phyloP scores from a whole-genome alignment of 2,888 invertebrate genomes.

The Branchellion lobata region DNA sequence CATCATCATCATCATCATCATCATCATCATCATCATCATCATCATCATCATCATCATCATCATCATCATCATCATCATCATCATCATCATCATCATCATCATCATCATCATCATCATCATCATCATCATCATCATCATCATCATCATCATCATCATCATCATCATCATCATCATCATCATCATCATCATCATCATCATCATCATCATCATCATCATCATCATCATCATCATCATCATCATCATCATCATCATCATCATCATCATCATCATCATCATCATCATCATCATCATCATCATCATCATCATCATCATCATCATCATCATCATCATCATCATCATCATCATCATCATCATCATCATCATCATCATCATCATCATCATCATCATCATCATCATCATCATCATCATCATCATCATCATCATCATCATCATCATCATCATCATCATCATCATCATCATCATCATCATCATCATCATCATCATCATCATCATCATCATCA shows the following conservation, averaged over 20 bases:
- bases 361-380: conserved; percentile 58
- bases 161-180: conserved; percentile 27
- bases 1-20: conserved; percentile 59
- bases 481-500: conserved; percentile 35
- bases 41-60: conserved; percentile 59
- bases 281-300: conserved; percentile 58
- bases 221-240: conserved; percentile 27
- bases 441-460: conserved; percentile 58
- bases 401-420: conserved; percentile 58
- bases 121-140: conserved; percentile 35
- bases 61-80: conserved; percentile 58
- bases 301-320: conserved; percentile 59
- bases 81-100: conserved; percentile 1
- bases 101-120: conserved; percentile 27
- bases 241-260: conserved; percentile 58
- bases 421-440: conserved; percentile 58
- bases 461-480: conserved; percentile 9
- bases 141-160: conserved; percentile 20
- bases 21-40: conserved; percentile 58
- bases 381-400: conserved; percentile 58
- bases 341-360: conserved; percentile 58
- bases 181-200: conserved; percentile 63
- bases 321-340: conserved; percentile 58
- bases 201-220: conserved; percentile 58
- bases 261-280: conserved; percentile 58